A percentile compares a stretch with the other conserved stretches of the same genome.
phyloP scores from a whole-genome alignment of 1,140 invertebrate species.

The Aradophagus sp. region DNA sequence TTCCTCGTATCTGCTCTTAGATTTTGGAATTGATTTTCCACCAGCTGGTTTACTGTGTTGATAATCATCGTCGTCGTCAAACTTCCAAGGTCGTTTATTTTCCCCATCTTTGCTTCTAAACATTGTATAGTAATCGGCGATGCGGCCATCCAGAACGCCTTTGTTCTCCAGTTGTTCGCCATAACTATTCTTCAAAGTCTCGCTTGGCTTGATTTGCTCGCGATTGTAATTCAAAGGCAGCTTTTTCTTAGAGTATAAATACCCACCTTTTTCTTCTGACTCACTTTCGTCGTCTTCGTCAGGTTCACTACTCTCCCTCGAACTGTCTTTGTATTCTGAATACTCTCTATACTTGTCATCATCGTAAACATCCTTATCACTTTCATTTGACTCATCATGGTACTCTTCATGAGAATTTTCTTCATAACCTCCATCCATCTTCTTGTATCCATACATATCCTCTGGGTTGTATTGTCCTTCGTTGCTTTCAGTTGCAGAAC shows the following conservation, averaged over 20 bases:
- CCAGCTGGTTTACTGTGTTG: too few relatives aligned
- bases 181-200: constrained; percentile 60
- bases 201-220: constrained; percentile 35
- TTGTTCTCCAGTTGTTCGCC: constrained; percentile 56
- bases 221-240: constrained; percentile 47
- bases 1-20: constrained; percentile 60
- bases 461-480: constrained; percentile 26
- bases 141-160: constrained; percentile 56
- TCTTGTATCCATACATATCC: too few relatives aligned
- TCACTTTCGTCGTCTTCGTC: constrained; percentile 6
- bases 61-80: constrained; percentile 5
- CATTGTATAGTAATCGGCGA: constrained; percentile 61
- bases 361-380: constrained; percentile 9
- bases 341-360: constrained; percentile 10
- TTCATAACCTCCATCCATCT: too few relatives aligned
- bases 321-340: constrained; percentile 15
- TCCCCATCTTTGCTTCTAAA: constrained; percentile 47
- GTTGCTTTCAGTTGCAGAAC: constrained; percentile 9
- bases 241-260: constrained; percentile 38
- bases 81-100: constrained; percentile 18
- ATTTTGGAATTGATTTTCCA: constrained; percentile 9
- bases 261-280: constrained; percentile 32
- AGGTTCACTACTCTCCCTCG: too few relatives aligned
- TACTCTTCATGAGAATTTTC: too few relatives aligned
- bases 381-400: constrained; percentile 16